Base-by-base conservation (phyloP, 2,797 vertebrate species). In the Calcarius lapponicus region DNA sequence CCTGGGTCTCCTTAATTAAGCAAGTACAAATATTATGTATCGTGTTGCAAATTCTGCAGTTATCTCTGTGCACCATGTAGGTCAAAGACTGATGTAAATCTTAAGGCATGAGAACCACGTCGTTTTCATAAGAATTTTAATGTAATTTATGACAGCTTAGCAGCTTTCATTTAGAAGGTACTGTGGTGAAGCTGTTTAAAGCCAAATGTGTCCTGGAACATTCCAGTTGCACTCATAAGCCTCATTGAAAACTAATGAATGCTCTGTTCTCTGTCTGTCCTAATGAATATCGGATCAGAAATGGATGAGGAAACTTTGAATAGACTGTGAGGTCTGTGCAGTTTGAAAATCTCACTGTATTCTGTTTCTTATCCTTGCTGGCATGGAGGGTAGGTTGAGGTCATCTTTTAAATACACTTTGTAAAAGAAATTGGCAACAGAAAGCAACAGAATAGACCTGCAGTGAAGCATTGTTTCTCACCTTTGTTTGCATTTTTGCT, bases 151-250 rank as follows among this genome's bases (percentile, higher is more conserved):
- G 80, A 51, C 73, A 87, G 16, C 28, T 83, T 81, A 58, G 80
- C 38, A 81, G 56, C 36, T 93, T 86, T 93, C 51, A 32, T 93
- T 92, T 75, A 58, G 90, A 73, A 67, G 40, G n/a, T 64, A n/a
- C 32, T 74, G 48, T 34, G 22, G 45, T 53, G 56, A 90, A 88
- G 26, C 51, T 3, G 2, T 92, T 90, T 94, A 72, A 92, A 92
- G 60, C 56, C 51, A 79, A 72, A 60, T 58, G 66, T 88, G 62
- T 72, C 43, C 62, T 93, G 78, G 67, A 78, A 81, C 78, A 26
- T 94, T 93, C 66, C 80, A 34, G 16, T 76, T 64, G 36, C 40
- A 31, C 58, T 90, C 45, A 32, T 60, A 92, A 89, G 21, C 79
- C 65, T 76, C 73, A 53, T 0, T 82, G 74, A 82, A 86, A 88